Evolutionary conservation across 2,113 vertebrate genomes (phyloP).

Genomic region (Hemiprocne comata): DNA sequence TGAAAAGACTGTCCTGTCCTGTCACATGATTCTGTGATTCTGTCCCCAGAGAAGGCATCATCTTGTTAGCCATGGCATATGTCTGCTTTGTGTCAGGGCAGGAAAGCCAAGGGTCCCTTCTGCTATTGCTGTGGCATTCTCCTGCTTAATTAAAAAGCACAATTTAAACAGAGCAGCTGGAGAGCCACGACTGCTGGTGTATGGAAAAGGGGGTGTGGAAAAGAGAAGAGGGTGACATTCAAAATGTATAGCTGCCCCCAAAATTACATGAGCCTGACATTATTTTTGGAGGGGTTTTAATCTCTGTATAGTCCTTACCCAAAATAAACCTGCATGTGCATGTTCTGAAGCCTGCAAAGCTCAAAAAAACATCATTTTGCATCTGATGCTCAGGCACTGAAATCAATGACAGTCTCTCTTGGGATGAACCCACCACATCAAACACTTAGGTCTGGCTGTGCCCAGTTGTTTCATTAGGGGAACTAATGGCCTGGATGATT

Average conservation of each 20-base stretch:
- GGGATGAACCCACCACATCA: background rate
- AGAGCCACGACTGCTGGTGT: background rate
- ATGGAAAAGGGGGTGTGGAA: background rate
- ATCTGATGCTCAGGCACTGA: background rate
- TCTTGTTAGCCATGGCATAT: background rate
- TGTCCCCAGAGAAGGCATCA: background rate
- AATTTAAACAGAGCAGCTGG: constrained; percentile 24
- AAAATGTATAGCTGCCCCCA: background rate
- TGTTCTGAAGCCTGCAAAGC: background rate
- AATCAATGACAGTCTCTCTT: background rate
- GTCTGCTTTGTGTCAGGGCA: background rate
- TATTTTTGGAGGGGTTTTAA: background rate
- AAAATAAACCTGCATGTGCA: background rate
- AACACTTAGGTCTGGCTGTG: background rate
- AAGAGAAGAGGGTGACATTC: background rate
- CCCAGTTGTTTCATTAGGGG: background rate
- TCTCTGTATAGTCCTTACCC: background rate
- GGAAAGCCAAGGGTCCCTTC: constrained; percentile 3
- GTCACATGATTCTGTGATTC: background rate
- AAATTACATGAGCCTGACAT: background rate
- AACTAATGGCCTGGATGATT: background rate
- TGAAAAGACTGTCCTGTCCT: background rate
- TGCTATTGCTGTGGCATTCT: background rate
- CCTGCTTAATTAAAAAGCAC: background rate
- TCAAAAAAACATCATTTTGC: background rate